Base-by-base conservation (phyloP, 2,888 invertebrate genomes). In the Acrobasis consociella region DNA sequence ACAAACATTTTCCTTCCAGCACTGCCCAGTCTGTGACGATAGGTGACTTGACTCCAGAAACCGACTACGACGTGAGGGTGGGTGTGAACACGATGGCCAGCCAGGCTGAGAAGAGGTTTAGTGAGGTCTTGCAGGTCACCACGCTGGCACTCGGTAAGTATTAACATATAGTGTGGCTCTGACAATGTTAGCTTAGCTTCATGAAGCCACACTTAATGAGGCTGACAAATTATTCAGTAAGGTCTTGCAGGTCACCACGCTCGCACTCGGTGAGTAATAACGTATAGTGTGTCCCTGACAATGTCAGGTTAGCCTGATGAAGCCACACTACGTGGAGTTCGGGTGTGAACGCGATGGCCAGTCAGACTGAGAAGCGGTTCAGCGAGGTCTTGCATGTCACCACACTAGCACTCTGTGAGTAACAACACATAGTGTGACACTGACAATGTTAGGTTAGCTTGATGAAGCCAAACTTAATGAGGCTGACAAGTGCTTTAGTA, bases 1-100 rank as follows among this genome's bases (percentile, higher is more conserved):
- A 9, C 51, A 49, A 5, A 31, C 3, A 49, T 49, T n/a, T n/a
- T 50, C 17, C 16, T 16, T 42, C 11, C 42, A 56, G 56, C 17
- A 42, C 17, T 42, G 22, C 42, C 5, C 42, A 92, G 15, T 92
- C 89, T 63, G 83, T 93, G 7, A 87, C 89, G 31, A 82, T 97
- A 15, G 86, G 86, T 15, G 93, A 93, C n/a, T 83, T 97, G 63
- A 93, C 93, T 69, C 94, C 96, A 0, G 95, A 93, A 74, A 95
- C 94, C 0, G 85, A 93, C 64, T 97, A 97, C 80, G 94, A 95
- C 73, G 95, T 97, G 71, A 94, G 94, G 72, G 95, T 97, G 5
- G 93, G 94, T 69, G 94, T 94, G 0, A 73, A 78, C 7, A 62
- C 77, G n/a, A 91, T 93, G 64, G 93, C 93, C 65, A 85, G 83